Evolutionary conservation across 2,797 vertebrate genomes (phyloP), one percentile per base, ranked within the genome.

Genomic region (Rhabdomys pumilio): DNA sequence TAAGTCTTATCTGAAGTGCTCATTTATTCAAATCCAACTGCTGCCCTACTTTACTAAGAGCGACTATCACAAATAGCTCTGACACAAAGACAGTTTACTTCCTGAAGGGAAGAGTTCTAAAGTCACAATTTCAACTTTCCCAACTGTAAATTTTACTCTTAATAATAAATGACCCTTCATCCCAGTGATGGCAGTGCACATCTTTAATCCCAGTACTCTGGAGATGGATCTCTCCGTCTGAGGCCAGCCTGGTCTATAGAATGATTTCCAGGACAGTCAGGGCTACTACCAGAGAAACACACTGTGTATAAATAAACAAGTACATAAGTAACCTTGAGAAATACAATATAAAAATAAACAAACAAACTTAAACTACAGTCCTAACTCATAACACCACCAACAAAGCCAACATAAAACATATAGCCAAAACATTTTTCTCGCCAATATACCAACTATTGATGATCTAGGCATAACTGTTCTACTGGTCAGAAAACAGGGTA

Each of bases 1-100:
- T 94, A 29, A 29, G 87, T 96, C 26, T 85, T 93, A 76, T 69
- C 22, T 92, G 34, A 95, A 88, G 41, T 84, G 14, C 63, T 91
- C 65, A 80, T 91, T 92, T 96, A 89, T 24, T 95, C 50, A 95
- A 97, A 95, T 81, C 44, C 22, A 93, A 69, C 44, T 94, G 90
- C 77, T 88, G 53, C 82, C 67, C 57, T 69, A 9, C 72, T 94
- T 96, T 65, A 44, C 67, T 89, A 86, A 95, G 29, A 89, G 65
- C 20, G 1, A 67, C 47, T 85, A 79, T 93, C 79, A 73, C 90
- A 76, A 89, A 63, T 83, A 59, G 31, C 44, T 63, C 47, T 92
- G 72, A 72, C 59, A 65, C 90, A 75, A 90, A 3, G 90, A 90
- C 53, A 95, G 77, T 34, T 72, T 81, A 84, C 77, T 89, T 96